Evolutionary conservation across 2,888 invertebrate species (phyloP).

Genomic region (Apamea sordens): DNA sequence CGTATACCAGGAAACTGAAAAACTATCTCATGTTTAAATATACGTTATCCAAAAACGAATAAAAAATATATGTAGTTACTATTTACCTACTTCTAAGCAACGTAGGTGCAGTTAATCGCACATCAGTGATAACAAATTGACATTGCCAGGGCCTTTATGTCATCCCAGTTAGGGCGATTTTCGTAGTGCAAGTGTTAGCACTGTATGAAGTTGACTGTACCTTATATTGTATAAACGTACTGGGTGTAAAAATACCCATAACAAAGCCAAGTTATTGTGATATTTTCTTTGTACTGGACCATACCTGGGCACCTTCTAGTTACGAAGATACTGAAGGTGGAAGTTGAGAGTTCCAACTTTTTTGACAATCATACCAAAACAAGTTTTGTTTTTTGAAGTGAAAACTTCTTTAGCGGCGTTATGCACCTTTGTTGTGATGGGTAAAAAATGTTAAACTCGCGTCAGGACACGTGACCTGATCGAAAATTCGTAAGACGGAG

Average conservation of each 20-base stretch:
- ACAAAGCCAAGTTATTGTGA: too few species aligned
- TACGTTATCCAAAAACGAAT: neutral
- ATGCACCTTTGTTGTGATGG: too few species aligned
- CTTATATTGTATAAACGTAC: neutral
- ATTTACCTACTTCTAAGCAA: neutral
- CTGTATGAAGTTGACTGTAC: neutral
- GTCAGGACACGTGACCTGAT: too few species aligned
- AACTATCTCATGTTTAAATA: neutral
- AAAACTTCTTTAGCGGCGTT: too few species aligned
- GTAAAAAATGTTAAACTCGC: too few species aligned
- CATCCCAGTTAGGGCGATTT: neutral
- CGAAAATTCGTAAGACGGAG: too few species aligned
- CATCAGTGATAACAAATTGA: neutral
- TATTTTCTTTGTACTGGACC: too few species aligned
- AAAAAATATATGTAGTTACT: neutral
- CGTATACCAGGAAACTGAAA: neutral
- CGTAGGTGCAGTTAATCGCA: neutral
- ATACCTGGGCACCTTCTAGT: too few species aligned
- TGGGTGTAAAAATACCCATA: neutral
- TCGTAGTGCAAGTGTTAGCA: neutral
- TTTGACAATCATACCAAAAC: too few species aligned
- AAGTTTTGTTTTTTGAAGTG: too few species aligned
- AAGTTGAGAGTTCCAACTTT: too few species aligned
- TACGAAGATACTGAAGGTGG: too few species aligned
- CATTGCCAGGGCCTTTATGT: neutral